Evolutionary conservation across 2,797 vertebrate species (phyloP).

Genomic region (Petrocephalus schoutedeni): DNA sequence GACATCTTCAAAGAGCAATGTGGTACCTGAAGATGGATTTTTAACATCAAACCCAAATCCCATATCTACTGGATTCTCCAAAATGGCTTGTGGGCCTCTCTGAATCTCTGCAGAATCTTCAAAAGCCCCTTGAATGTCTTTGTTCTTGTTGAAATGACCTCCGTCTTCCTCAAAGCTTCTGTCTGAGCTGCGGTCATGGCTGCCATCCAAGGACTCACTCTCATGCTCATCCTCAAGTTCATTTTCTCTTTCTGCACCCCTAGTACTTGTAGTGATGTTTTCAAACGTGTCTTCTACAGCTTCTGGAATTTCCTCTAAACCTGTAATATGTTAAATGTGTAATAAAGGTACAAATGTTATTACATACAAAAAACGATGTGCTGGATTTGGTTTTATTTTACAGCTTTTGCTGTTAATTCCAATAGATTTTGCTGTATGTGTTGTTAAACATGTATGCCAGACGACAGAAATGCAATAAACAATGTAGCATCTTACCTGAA

Average conservation of each 20-base stretch:
- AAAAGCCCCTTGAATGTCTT: constrained; percentile 54
- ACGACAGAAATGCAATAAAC: neutral
- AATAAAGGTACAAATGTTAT: neutral
- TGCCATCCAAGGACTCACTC: constrained; percentile 20
- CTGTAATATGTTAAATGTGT: constrained; percentile 21
- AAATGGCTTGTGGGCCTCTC: constrained; percentile 52
- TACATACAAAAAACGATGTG: neutral
- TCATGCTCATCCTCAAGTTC: constrained; percentile 28
- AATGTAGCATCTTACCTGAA: constrained; percentile 55
- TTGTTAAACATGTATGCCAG: neutral
- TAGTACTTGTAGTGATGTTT: constrained; percentile 30
- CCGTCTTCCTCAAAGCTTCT: constrained; percentile 52
- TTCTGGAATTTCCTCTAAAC: constrained; percentile 23
- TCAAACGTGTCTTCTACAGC: constrained; percentile 23
- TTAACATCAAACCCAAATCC: constrained; percentile 51
- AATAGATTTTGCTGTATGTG: neutral
- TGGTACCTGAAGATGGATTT: constrained; percentile 54
- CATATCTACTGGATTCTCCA: constrained; percentile 57
- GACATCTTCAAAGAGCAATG: neutral
- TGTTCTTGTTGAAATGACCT: constrained; percentile 61
- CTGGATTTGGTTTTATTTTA: too few relatives aligned
- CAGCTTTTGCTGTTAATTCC: neutral
- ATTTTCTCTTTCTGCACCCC: constrained; percentile 30
- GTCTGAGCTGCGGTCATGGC: constrained; percentile 37
- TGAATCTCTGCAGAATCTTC: constrained; percentile 50